Evolutionary conservation across 2,797 vertebrate genomes (phyloP).

Genomic region (Epinephelus coioides): DNA sequence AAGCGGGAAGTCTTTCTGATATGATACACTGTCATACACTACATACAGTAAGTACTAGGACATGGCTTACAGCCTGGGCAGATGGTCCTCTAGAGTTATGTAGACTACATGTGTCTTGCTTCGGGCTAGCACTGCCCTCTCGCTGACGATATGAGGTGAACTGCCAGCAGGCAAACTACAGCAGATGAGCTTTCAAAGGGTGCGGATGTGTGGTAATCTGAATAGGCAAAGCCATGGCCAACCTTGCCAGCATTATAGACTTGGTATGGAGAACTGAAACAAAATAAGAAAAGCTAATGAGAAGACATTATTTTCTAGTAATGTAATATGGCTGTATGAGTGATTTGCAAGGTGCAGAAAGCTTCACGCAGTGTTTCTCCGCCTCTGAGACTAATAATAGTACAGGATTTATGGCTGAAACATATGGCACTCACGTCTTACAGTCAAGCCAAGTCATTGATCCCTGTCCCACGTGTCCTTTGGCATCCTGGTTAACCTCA

Average conservation of each 20-base stretch:
- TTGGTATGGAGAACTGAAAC: constrained; percentile 1
- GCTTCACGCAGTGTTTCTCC: constrained; percentile 10
- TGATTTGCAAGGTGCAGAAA: neutral
- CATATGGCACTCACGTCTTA: constrained; percentile 42
- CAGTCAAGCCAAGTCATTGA: constrained; percentile 47
- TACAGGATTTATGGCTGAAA: constrained; percentile 18
- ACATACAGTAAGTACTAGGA: neutral
- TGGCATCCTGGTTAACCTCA: constrained; percentile 49
- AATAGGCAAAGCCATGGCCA: neutral
- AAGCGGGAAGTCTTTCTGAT: constrained; percentile 14
- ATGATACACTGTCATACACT: constrained; percentile 14
- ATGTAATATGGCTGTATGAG: neutral
- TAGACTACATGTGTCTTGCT: constrained; percentile 50
- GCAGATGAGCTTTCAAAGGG: constrained; percentile 32
- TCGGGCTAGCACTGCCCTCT: constrained; percentile 53
- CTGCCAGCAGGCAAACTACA: constrained; percentile 36
- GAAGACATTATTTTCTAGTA: neutral
- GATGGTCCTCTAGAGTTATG: constrained; percentile 50
- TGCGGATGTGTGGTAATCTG: constrained; percentile 4
- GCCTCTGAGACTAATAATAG: constrained; percentile 16
- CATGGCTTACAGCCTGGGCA: constrained; percentile 42
- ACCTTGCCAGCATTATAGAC: neutral
- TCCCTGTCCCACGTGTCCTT: constrained; percentile 19
- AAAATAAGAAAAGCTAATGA: neutral
- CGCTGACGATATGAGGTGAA: constrained; percentile 44